Base-by-base conservation (phyloP, 2,888 invertebrate species). In the Chalcis sispes region DNA sequence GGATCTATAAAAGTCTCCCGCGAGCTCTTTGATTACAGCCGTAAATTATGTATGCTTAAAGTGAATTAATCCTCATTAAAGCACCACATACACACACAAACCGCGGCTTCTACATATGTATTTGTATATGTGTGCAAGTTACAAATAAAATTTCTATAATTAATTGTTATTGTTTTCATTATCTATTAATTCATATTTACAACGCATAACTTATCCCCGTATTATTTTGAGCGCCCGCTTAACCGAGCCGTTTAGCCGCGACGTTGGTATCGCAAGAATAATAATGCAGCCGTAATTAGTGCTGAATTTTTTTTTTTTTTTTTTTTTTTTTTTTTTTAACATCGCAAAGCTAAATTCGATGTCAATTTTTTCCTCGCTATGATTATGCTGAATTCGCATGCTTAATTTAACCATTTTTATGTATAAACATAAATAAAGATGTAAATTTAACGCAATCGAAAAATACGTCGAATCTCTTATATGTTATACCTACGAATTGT, bases 1-100 rank as follows among this genome's bases (percentile, higher is more conserved):
- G 77, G 59, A 77, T 75, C 77, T 75, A 74, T 78, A 72, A 78
- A 78, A 78, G 74, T 72, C 64, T 56, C 71, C 70, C 76, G 76
- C 66, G 65, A 77, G 66, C 5, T 67, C 65, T 77, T 73, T 78
- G 59, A 78, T 79, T 72, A 58, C 61, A 36, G 77, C 50, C 56
- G 75, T 79, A 75, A 77, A 77, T 79, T 72, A 73, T 46, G 8
- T 70, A 61, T 72, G 65, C 78, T 69, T 66, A 58, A 69, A 75
- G 74, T 64, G 46, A 77, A 77, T 75, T 77, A 72, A 77, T 77
- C 52, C 75, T 67, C 58, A 64, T 72, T 75, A 75, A 65, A 67
- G 70, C 18, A 54, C 52, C 46, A 64, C 56, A 48, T n/a, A 20
- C 7, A 2, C 8, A 13, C 15, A 8, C 4, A 8, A 13, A 18